These are phyloP conservation scores for Drosophila repleta DNA, from an alignment of 1,140 invertebrate species.

Conservation along the genomic window DNA sequence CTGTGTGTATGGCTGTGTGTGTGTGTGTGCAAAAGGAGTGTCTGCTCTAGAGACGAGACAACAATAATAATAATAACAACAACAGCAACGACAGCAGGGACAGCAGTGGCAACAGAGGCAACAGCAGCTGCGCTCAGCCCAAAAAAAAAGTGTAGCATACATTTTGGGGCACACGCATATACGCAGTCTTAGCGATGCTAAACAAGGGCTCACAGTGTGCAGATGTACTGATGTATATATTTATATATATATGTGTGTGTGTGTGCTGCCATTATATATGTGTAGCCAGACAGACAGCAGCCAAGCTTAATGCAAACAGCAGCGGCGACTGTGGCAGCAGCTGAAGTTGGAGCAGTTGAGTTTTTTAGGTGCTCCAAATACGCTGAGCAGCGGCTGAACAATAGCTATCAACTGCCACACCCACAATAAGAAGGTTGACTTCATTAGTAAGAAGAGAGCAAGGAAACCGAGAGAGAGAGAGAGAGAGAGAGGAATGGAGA, in stretches of 20 bases:
- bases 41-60: constrained; percentile 63
- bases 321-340: constrained; percentile 8
- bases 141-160: constrained; percentile 71
- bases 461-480: no score
- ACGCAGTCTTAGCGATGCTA: constrained; percentile 5
- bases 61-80: constrained; percentile 51
- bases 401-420: background rate
- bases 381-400: background rate
- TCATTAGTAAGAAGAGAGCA: no score
- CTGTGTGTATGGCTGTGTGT: constrained; percentile 32
- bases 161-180: constrained; percentile 63
- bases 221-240: no score
- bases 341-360: background rate
- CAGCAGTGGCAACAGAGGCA: constrained; percentile 12
- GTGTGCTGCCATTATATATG: constrained; percentile 13
- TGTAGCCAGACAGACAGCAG: constrained; percentile 31
- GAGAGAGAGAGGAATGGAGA: no score
- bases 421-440: background rate
- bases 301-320: background rate
- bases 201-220: background rate
- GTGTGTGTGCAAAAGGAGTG: constrained; percentile 71
- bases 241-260: background rate
- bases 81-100: constrained; percentile 21
- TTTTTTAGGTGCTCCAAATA: background rate
- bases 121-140: constrained; percentile 44